A percentile compares a stretch with the other conserved stretches of the same genome.
phyloP scores from a whole-genome alignment of 2,888 invertebrate species.

The Yponomeuta evonymella region DNA sequence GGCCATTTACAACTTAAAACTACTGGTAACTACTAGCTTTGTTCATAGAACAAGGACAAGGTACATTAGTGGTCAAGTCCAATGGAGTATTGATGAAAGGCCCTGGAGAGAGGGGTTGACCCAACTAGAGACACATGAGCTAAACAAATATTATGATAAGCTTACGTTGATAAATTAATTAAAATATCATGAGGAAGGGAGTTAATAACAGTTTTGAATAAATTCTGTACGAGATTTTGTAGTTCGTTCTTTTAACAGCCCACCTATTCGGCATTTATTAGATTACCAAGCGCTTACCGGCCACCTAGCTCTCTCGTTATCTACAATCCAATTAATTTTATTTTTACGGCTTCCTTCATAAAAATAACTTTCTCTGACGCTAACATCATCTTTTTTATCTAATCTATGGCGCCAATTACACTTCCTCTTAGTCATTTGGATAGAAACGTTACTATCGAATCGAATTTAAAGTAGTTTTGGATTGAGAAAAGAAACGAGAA shows the following conservation, averaged over 20 bases:
- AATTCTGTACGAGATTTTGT: too few species aligned
- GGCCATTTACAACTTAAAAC: conserved; percentile 21
- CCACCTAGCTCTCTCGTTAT: not conserved
- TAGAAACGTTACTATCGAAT: not conserved
- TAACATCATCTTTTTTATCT: not conserved
- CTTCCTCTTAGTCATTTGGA: not conserved
- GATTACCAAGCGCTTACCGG: not conserved
- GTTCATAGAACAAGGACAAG: conserved; percentile 16
- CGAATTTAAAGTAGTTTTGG: not conserved
- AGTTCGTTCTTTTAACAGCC: too few species aligned
- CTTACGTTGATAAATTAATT: too few species aligned
- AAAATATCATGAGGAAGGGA: too few species aligned
- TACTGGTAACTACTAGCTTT: conserved; percentile 32
- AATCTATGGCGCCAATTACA: not conserved
- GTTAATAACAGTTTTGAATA: too few species aligned
- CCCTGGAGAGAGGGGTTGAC: too few species aligned
- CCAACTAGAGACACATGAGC: too few species aligned
- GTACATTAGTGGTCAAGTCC: not conserved
- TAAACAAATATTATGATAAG: too few species aligned
- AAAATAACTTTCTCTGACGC: not conserved
- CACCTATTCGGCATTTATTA: not conserved
- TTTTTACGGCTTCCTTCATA: not conserved
- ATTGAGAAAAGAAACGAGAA: not conserved
- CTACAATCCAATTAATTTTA: not conserved
- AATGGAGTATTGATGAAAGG: not conserved